These are phyloP conservation scores for Melieria omissa DNA, from an alignment of 2,888 invertebrate genomes.

Conservation along the genomic window DNA sequence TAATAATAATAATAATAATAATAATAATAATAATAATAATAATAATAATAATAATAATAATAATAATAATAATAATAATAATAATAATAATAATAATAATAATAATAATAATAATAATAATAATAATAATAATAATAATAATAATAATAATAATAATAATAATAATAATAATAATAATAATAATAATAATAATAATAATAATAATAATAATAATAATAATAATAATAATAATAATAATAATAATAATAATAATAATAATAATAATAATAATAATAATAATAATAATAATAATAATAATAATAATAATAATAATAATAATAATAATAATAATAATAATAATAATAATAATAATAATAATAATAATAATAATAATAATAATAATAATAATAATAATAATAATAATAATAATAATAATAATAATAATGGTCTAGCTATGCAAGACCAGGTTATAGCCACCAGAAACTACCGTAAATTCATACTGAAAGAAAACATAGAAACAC, in stretches of 20 bases:
- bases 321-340: conserved; percentile 4
- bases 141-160: conserved; percentile 4
- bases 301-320: conserved; percentile 4
- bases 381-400: conserved; percentile 4
- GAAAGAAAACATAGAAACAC: no score
- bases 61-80: conserved; percentile 4
- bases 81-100: conserved; percentile 4
- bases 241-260: conserved; percentile 4
- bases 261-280: conserved; percentile 4
- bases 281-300: conserved; percentile 4
- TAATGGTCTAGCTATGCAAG: not conserved
- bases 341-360: conserved; percentile 4
- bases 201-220: conserved; percentile 4
- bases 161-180: conserved; percentile 4
- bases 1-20: conserved; percentile 4
- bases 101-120: conserved; percentile 4
- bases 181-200: conserved; percentile 4
- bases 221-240: conserved; percentile 4
- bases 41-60: conserved; percentile 4
- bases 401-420: conserved; percentile 4
- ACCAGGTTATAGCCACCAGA: no score
- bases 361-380: conserved; percentile 4
- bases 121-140: conserved; percentile 4
- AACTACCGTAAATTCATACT: no score
- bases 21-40: conserved; percentile 4